These are phyloP conservation scores for Alces alces DNA, from an alignment of 2,113 vertebrate genomes.

Conservation along the genomic window DNA sequence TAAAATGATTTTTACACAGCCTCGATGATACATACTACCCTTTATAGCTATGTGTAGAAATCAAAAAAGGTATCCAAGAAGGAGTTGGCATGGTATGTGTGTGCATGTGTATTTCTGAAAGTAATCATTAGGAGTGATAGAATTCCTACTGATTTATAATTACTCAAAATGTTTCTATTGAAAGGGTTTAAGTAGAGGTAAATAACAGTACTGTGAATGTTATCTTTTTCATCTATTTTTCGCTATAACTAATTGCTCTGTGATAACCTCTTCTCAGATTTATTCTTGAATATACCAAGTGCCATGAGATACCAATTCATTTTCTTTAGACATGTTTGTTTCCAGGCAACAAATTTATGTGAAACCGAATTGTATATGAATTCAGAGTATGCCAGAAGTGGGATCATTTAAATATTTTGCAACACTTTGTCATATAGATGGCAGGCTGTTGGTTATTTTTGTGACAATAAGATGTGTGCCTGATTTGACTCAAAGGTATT, in stretches of 20 bases:
- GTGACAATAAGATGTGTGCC: constrained; percentile 27
- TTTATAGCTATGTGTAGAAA: background rate
- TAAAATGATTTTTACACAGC: background rate
- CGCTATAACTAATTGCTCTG: background rate
- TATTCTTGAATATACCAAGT: background rate
- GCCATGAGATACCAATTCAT: constrained; percentile 28
- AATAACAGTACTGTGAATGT: background rate
- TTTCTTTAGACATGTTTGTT: constrained; percentile 56
- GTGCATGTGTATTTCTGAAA: background rate
- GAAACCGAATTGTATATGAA: constrained; percentile 41
- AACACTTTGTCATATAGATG: constrained; percentile 25
- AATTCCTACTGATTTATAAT: background rate
- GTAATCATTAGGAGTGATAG: background rate
- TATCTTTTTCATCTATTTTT: background rate
- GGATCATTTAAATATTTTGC: constrained; percentile 56
- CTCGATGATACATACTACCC: background rate
- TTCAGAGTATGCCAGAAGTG: constrained; percentile 14
- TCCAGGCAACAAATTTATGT: constrained; percentile 49
- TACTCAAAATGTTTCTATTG: background rate
- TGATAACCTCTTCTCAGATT: constrained; percentile 25
- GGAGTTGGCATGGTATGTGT: background rate
- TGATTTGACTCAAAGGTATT: constrained; percentile 7
- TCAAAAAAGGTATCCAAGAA: background rate
- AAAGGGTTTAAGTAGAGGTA: background rate
- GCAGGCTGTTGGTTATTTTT: background rate